Percentiles rank a stretch among this genome's conserved stretches.
Conservation (phyloP, 2,113 vertebrate species). For the Calonectris borealis region DNA sequence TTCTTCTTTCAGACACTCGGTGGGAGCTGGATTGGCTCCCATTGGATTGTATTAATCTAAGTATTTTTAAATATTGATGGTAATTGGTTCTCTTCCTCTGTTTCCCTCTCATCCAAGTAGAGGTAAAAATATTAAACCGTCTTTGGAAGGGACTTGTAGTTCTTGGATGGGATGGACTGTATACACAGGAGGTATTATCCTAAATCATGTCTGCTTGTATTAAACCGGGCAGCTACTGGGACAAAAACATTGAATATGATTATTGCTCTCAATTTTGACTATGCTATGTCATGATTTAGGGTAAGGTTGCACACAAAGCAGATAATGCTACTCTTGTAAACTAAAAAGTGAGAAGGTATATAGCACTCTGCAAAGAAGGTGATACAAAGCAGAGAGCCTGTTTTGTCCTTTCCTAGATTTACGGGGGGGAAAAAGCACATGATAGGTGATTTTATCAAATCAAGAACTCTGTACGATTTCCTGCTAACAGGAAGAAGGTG, state of each 20-base stretch:
- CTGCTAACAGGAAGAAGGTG: neutral
- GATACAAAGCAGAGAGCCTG: neutral
- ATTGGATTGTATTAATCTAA: neutral
- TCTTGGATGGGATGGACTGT: neutral
- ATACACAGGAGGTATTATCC: neutral
- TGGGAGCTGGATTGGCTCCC: neutral
- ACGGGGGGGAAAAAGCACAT: fast-evolving
- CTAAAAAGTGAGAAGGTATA: neutral
- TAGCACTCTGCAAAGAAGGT: neutral
- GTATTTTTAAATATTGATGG: neutral
- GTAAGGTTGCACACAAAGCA: neutral
- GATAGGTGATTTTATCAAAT: neutral
- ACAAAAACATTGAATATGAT: neutral
- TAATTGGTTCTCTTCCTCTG: neutral
- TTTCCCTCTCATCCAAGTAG: neutral
- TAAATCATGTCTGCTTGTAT: neutral
- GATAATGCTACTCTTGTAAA: neutral
- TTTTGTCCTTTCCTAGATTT: neutral
- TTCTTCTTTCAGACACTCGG: neutral
- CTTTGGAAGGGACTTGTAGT: neutral
- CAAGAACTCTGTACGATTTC: neutral
- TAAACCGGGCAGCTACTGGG: neutral
- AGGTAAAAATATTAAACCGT: neutral
- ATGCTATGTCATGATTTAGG: neutral
- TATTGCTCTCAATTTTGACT: neutral